A percentile compares a stretch with the other conserved stretches of the same genome.
Evolutionary conservation across 2,797 vertebrate species (phyloP).

Genomic region (Hoplostethus atlanticus): DNA sequence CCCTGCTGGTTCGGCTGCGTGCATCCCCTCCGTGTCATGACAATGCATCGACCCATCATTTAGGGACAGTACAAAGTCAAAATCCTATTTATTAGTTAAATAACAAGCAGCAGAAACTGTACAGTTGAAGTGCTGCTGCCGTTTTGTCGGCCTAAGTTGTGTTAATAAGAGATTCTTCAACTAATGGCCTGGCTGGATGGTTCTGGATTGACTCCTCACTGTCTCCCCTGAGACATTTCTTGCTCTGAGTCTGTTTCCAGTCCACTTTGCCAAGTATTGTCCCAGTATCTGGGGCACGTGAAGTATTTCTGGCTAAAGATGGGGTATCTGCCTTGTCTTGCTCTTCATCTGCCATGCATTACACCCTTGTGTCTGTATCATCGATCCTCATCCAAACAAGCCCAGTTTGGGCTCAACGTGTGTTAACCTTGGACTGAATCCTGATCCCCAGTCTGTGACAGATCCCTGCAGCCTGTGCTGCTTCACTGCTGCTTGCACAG

Average conservation of each 20-base stretch:
- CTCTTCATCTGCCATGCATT: constrained; percentile 45
- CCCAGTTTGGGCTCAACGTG: constrained; percentile 12
- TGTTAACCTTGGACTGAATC: constrained; percentile 58
- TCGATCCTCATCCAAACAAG: constrained; percentile 22
- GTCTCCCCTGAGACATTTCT: constrained; percentile 28
- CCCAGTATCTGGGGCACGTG: constrained; percentile 16
- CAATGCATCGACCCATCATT: too few species aligned
- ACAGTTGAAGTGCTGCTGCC: background rate
- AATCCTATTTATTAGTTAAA: constrained; percentile 19
- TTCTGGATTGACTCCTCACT: background rate
- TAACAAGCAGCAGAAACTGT: background rate
- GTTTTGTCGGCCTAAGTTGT: constrained; percentile 6
- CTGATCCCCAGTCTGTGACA: constrained; percentile 55
- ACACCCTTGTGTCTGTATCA: constrained; percentile 30
- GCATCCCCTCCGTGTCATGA: background rate
- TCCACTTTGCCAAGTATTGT: constrained; percentile 47
- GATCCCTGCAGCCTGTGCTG: constrained; percentile 60
- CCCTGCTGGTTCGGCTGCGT: background rate
- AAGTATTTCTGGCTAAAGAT: background rate
- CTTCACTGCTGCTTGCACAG: constrained; percentile 59
- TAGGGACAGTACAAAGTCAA: background rate
- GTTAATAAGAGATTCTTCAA: constrained; percentile 21
- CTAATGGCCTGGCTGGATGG: background rate
- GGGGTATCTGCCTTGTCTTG: constrained; percentile 52
- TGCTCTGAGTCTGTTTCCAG: constrained; percentile 6